Conservation (phyloP, 2,113 vertebrate genomes). For the Myodes glareolus region DNA sequence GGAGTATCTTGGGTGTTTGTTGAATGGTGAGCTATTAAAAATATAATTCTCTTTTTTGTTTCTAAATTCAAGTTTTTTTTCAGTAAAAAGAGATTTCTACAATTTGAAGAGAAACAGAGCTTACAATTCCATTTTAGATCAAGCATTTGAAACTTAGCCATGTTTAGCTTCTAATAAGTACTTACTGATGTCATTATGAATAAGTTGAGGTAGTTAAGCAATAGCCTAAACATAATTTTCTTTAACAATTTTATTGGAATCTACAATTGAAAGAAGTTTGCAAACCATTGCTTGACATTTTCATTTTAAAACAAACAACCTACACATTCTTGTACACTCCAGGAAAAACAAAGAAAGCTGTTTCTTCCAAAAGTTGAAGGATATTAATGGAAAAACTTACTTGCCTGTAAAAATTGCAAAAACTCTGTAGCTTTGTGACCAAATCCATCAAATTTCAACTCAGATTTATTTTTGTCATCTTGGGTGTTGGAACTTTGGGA, state of each 20-base stretch:
- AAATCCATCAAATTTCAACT: not conserved
- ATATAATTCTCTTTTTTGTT: not conserved
- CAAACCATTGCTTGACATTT: not conserved
- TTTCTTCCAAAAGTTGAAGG: not conserved
- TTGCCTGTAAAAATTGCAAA: not conserved
- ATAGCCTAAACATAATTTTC: not conserved
- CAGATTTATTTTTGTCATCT: not conserved
- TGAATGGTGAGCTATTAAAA: not conserved
- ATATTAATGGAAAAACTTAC: not conserved
- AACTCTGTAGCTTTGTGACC: not conserved
- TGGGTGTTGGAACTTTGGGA: not conserved
- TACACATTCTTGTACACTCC: not conserved
- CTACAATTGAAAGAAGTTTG: not conserved
- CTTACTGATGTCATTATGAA: not conserved
- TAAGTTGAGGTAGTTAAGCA: not conserved
- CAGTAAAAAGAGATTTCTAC: not conserved
- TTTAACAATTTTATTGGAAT: not conserved
- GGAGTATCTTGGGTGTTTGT: not conserved
- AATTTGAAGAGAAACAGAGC: not conserved
- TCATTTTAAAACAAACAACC: conserved; percentile 9
- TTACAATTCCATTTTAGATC: not conserved
- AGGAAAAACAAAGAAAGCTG: not conserved
- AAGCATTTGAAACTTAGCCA: not conserved
- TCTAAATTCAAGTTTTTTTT: not conserved
- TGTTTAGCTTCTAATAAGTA: not conserved